These are phyloP conservation scores for Megalops atlanticus DNA, from an alignment of 2,113 vertebrate species.

Conservation along the genomic window DNA sequence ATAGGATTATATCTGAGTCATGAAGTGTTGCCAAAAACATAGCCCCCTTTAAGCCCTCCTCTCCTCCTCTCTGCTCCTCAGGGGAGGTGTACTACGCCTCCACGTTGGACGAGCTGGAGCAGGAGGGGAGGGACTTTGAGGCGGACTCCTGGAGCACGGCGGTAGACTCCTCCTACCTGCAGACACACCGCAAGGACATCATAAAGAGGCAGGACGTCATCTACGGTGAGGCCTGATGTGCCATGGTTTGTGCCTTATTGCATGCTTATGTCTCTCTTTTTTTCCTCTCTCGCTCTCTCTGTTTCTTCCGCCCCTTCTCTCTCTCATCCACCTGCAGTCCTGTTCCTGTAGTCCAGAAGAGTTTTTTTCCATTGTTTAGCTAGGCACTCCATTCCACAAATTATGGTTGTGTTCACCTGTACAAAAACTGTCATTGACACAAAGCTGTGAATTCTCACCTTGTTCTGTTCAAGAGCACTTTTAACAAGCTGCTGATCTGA, in stretches of 20 bases:
- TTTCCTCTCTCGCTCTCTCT: not conserved
- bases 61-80: constrained; percentile 22
- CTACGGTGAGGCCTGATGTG: constrained; percentile 78
- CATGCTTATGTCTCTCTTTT: not conserved
- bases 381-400: too few relatives aligned
- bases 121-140: constrained; percentile 82
- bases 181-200: constrained; percentile 85
- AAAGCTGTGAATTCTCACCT: too few relatives aligned
- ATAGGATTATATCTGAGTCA: too few relatives aligned
- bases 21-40: too few relatives aligned
- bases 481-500: not conserved
- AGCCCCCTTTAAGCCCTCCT: not conserved
- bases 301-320: not conserved
- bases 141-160: constrained; percentile 92
- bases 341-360: too few relatives aligned
- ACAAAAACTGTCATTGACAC: too few relatives aligned
- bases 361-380: too few relatives aligned
- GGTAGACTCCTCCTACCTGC: constrained; percentile 81
- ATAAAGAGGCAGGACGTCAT: constrained; percentile 96
- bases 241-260: not conserved
- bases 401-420: too few relatives aligned
- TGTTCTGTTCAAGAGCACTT: not conserved
- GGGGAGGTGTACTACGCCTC: constrained; percentile 75
- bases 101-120: constrained; percentile 83
- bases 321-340: too few relatives aligned